Evolutionary conservation across 2,797 vertebrate species (phyloP), one percentile per base, ranked within the genome.

Genomic region (Danio choprae): DNA sequence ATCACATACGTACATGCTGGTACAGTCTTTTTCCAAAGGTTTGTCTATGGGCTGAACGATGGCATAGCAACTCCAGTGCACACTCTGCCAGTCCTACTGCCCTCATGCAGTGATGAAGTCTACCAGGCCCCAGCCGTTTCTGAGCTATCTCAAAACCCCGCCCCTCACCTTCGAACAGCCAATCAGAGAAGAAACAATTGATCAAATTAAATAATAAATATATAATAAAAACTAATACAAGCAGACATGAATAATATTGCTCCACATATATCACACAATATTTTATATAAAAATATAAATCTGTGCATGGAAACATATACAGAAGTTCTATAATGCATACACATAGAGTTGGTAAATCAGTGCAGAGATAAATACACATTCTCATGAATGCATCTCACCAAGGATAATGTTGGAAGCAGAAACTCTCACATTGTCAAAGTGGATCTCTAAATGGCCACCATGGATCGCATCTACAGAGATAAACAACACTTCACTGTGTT

Each of bases 101-200:
- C 70, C 96, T 93, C 97, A 99, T 98, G 50, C 97, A 97, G 92
- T 98, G 98, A 83, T 99, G 97, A 81, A 99, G 95, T 18, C 96
- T 88, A 70, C 96, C 97, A 0, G 97, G 96, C 1, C 97, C 98
- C 1, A 99, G 94, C 0, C 96, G 94, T 6, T 96, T 95, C 85
- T 98, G 97, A 3, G 97, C 95, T 0, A 98, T 98, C 86, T 98
- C 96, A 87, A 98, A 98, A 0, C 97, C 97, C 59, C 94, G 88
- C 36, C 96, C 97, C 81, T 98, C 97, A 56, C 97, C 97, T 98
- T 84, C 0, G 44, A 56, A 63, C 29, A 73, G 16, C 22, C 51
- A 63, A 55, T 22, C 36, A 29, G 1, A 56, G 5, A 77, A 46
- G 10, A 63, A 81, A 79, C 20, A 50, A n/a, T 6, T 20, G 2